Percentiles rank a stretch among this genome's conserved stretches.
These are phyloP conservation scores for Pachypeltis micranthus DNA, from an alignment of 1,140 invertebrate species.

Conservation along the genomic window DNA sequence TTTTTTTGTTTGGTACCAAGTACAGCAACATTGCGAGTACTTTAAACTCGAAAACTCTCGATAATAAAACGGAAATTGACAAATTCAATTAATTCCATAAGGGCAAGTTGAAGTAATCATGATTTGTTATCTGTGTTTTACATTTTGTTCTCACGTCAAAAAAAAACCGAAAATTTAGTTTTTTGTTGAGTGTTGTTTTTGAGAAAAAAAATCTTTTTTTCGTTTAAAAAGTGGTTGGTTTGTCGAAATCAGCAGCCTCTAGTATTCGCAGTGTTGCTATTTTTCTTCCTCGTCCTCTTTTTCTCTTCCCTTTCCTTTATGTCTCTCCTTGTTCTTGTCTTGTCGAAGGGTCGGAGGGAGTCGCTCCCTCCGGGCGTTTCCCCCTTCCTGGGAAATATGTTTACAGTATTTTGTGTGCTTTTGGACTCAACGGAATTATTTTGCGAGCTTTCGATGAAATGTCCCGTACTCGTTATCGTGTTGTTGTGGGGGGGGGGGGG, in stretches of 20 bases:
- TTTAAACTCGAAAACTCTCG: not conserved
- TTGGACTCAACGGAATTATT: too few relatives aligned
- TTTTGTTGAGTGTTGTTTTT: too few relatives aligned
- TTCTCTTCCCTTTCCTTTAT: too few relatives aligned
- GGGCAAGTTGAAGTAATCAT: conserved; percentile 29
- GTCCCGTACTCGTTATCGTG: too few relatives aligned
- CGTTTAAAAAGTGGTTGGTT: conserved; percentile 4
- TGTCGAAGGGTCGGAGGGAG: too few relatives aligned
- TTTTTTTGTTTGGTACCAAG: not conserved
- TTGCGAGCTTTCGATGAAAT: too few relatives aligned
- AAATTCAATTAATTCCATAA: not conserved
- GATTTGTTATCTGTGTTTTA: conserved; percentile 14
- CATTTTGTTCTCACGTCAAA: conserved; percentile 8
- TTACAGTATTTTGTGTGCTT: too few relatives aligned
- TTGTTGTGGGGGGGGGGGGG: too few relatives aligned
- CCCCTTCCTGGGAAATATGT: too few relatives aligned
- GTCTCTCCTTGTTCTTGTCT: too few relatives aligned
- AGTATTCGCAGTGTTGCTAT: conserved; percentile 9
- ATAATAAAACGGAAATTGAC: not conserved
- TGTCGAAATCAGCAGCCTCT: conserved; percentile 9
- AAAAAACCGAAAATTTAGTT: not conserved
- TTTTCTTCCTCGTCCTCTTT: not conserved
- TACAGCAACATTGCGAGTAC: conserved; percentile 27
- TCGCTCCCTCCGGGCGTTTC: too few relatives aligned
- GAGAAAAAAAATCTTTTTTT: too few relatives aligned